Percentiles rank a stretch among this genome's conserved stretches.
Evolutionary conservation across 1,140 invertebrate species (phyloP).

Genomic region (Drosophila hydei): DNA sequence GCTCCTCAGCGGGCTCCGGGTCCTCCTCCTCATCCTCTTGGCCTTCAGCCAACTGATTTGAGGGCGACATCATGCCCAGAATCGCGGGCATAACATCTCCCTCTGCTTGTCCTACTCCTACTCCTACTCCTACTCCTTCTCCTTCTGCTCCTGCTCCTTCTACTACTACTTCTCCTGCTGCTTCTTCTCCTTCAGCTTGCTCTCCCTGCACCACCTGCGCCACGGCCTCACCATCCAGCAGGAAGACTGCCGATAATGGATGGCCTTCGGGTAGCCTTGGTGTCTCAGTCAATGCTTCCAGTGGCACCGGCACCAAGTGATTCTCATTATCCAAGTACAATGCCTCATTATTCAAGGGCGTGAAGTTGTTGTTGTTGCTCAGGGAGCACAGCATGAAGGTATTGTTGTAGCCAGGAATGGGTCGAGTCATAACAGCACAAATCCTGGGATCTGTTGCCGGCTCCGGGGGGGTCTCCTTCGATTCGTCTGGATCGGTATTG

Average conservation of each 20-base stretch:
- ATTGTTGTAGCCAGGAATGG: conserved; percentile 84
- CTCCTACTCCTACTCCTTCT: background rate
- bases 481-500: background rate
- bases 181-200: background rate
- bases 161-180: background rate
- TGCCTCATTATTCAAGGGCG: conserved; percentile 88
- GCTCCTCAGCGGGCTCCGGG: background rate
- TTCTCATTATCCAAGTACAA: conserved; percentile 85
- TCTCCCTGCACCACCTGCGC: conserved; percentile 15
- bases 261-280: conserved; percentile 61
- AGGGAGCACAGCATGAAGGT: conserved; percentile 88
- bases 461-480: conserved; percentile 9
- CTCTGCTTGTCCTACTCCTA: background rate
- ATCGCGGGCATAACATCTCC: background rate
- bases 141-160: conserved; percentile 4
- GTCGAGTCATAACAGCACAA: conserved; percentile 70
- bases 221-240: conserved; percentile 47
- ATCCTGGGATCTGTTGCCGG: conserved; percentile 52
- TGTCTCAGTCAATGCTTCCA: conserved; percentile 72
- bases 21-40: background rate
- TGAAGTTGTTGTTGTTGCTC: conserved; percentile 88
- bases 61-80: background rate
- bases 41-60: background rate
- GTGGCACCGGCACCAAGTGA: conserved; percentile 85
- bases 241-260: conserved; percentile 59